Percentiles rank a stretch among this genome's conserved stretches.
Evolutionary conservation across 2,888 invertebrate genomes (phyloP).

Genomic region (Drosophila picticornis): DNA sequence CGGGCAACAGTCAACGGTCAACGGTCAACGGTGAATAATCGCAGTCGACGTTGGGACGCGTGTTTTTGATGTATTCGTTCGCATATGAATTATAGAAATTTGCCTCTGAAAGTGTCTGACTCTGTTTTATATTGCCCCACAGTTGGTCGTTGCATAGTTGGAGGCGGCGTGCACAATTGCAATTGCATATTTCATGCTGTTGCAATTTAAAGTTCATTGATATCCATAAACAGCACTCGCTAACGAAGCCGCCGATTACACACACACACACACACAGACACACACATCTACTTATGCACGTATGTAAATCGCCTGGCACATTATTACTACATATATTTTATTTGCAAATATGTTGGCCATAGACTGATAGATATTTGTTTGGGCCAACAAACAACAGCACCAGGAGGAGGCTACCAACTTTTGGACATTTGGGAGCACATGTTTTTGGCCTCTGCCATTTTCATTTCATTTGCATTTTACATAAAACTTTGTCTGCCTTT

Average conservation of each 20-base stretch:
- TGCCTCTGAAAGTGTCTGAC: constrained; percentile 78
- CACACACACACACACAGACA: neutral
- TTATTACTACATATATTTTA: constrained; percentile 47
- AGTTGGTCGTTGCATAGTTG: constrained; percentile 53
- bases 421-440: constrained; percentile 50
- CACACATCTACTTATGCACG: constrained; percentile 17
- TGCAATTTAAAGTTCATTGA: constrained; percentile 79
- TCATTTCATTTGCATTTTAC: constrained; percentile 76
- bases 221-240: constrained; percentile 75
- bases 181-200: constrained; percentile 63
- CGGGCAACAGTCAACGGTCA: constrained; percentile 6
- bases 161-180: constrained; percentile 71
- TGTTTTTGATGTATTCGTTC: constrained; percentile 51
- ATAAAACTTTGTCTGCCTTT: constrained; percentile 56
- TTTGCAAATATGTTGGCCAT: constrained; percentile 52
- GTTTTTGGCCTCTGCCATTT: constrained; percentile 58
- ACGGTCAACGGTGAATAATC: constrained; percentile 38
- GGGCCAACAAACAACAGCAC: constrained; percentile 8
- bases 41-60: constrained; percentile 34
- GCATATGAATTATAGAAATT: constrained; percentile 62
- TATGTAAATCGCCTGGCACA: constrained; percentile 58
- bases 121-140: constrained; percentile 56
- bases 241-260: constrained; percentile 40
- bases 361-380: constrained; percentile 40
- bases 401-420: constrained; percentile 5